Base-by-base conservation (phyloP, 2,113 vertebrate genomes). In the Xenopus laevis region DNA sequence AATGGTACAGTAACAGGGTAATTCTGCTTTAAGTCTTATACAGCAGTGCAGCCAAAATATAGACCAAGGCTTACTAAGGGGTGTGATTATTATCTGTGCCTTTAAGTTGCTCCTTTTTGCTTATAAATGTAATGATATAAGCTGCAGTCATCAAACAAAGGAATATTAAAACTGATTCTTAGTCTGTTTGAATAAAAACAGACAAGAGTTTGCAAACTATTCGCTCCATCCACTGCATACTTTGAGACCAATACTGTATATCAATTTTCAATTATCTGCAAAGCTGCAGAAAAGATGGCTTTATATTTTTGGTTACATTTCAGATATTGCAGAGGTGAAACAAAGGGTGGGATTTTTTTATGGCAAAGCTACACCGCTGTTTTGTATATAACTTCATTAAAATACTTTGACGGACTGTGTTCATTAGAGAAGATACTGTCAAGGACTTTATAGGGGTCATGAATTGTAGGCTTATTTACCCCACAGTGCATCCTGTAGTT, bases 321-420 rank as follows among this genome's bases (percentile, higher is more conserved):
- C 7, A 60, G 18, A n/a, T 23, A 18, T n/a, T 61, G 7, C 8
- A 47, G 45, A 63, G 50, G 23, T 71, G 59, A 63, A 44, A 71
- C 44, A 30, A n/a, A 52, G 13, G 23, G 61, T 52, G 58, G 21
- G 21, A 62, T 61, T 23, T 40, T n/a, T n/a, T 17, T 47, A 60
- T 60, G 58, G 58, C 18, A 27, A 12, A 60, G 58, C 10, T 23
- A 23, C 58, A 50, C 27, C 52, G 45, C 72, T 67, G 53, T 27
- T 60, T 67, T 60, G 20, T 50, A 47, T 12, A 60, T 16, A 59
- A 47, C 55, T 60, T 60, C 21, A 61, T 67, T 61, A 74, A 46
- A 74, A 53, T 11, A 21, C 40, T 65, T 67, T 67, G 55, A 74
- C 47, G 21, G 17, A 47, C 65, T 9, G 40, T 23, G 44, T 61